Evolutionary conservation across 1,140 invertebrate species (phyloP), one percentile per base, ranked within the genome.

Genomic region (Drosophila asahinai): DNA sequence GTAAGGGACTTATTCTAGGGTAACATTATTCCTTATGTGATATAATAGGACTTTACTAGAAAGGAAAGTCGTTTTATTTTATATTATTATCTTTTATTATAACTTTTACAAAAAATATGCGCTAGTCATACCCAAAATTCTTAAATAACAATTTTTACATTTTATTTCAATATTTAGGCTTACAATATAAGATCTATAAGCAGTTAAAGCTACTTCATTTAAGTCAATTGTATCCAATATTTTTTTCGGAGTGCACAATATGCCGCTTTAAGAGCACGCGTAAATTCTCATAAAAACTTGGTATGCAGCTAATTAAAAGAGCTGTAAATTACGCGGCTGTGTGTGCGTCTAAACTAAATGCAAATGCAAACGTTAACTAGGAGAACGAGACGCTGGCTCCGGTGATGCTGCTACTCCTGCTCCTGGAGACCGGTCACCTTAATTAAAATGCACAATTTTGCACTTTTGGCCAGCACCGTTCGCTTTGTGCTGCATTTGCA

Each of bases 361-460:
- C 81, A 87, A 81, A 80, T 84, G 66, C 77, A 60, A 83, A 82
- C 58, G 67, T 40, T 73, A 83, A 74, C 72, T 65, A 52, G 62
- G 25, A 40, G 48, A 59, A 58, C n/a, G 57, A 51, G 19, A 22
- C 42, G 43, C 48, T 72, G 43, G 54, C 43, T 48, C 6, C 33
- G 15, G n/a, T 33, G 17, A 17, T 57, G 45, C 67, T 60, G 66
- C 49, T 17, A 58, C 61, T 33, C n/a, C n/a, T 55, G 45, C 67
- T 60, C 70, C 49, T 17, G 65, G 67, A 42, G 52, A 90, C 70
- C 79, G 86, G 86, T 82, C 86, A 90, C 81, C 87, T 91, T 91
- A 91, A 91, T 91, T 91, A 91, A 91, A 91, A 91, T 91, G 83
- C 89, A 87, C 87, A 89, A 91, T 89, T 91, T 89, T 91, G 87